A percentile compares a stretch with the other conserved stretches of the same genome.
These are phyloP conservation scores for Gnathonemus longibarbis DNA, from an alignment of 2,113 vertebrate species.

Conservation along the genomic window DNA sequence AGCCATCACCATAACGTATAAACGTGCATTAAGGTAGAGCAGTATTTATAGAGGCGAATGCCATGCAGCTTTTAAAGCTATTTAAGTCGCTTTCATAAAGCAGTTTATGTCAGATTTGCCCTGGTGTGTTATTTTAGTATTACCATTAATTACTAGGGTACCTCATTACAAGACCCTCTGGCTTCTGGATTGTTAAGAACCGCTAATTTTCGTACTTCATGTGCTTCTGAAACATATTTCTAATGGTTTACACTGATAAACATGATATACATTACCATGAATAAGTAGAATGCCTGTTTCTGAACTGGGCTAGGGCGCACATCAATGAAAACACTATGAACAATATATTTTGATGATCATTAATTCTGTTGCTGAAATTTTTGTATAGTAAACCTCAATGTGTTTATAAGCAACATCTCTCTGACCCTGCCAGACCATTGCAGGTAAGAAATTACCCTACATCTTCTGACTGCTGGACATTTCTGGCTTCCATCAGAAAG, in stretches of 20 bases:
- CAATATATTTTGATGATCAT: not conserved
- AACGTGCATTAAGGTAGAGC: not conserved
- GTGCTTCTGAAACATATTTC: not conserved
- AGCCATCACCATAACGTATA: not conserved
- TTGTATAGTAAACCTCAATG: not conserved
- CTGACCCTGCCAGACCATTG: not conserved
- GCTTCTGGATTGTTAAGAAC: not conserved
- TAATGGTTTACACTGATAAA: not conserved
- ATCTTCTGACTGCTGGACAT: conserved; percentile 9
- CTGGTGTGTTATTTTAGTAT: not conserved
- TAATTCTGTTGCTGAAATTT: not conserved
- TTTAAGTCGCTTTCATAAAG: not conserved
- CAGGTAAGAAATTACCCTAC: conserved; percentile 5
- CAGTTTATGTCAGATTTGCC: not conserved
- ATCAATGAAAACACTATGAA: not conserved
- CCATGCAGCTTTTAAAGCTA: not conserved
- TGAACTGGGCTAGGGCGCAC: not conserved
- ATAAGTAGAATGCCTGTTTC: not conserved
- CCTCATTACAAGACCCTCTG: not conserved
- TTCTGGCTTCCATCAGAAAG: not conserved
- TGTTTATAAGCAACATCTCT: not conserved
- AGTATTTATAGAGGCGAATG: not conserved
- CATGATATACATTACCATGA: not conserved
- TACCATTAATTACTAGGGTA: not conserved
- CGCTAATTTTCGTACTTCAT: not conserved